Evolutionary conservation across 2,797 vertebrate genomes (phyloP), one percentile per base, ranked within the genome.

Genomic region (Fistularia tabacaria): DNA sequence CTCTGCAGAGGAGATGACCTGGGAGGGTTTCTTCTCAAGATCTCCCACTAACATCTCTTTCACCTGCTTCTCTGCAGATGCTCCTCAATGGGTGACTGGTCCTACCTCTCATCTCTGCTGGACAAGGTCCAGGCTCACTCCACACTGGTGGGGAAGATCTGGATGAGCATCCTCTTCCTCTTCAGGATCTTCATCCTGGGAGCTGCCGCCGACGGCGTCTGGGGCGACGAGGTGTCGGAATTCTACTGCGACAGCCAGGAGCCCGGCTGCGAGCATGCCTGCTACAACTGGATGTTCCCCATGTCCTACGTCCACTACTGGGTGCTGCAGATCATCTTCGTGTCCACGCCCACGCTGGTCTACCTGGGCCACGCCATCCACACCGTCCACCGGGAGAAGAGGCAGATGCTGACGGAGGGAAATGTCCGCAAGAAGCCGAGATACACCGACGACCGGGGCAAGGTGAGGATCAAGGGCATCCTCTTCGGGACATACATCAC

Each of bases 81-180:
- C 14, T 44, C 11, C 7, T 36, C 10, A 56, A 89, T 96, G 95
- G 91, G 93, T 0, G 95, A 97, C 85, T 96, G 94, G 93, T 90
- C 91, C 2, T 94, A 94, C 76, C 86, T 95, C 10, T 91, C 93
- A 42, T 83, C 87, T 11, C 84, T 97, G 46, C 86, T 96, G 58
- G 91, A 95, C 79, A 94, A 95, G 64, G 95, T 95, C 43, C 93
- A 94, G 82, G 88, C 93, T 64, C 93, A 96, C 68, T 95, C 94
- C 0, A 96, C 94, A 0, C 88, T 90, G 38, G 90, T 96, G 1
- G 94, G 95, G 40, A 96, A 96, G 90, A 91, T 97, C 81, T 98
- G 95, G 95, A 90, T 98, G 87, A 94, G 90, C 0, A 90, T 97
- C 56, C 93, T 97, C 9, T 96, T 98, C 87, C 89, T 97, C 77